Percentiles rank a stretch among this genome's conserved stretches.
These are phyloP conservation scores for Prenolepis imparis DNA, from an alignment of 2,888 invertebrate genomes.

Conservation along the genomic window DNA sequence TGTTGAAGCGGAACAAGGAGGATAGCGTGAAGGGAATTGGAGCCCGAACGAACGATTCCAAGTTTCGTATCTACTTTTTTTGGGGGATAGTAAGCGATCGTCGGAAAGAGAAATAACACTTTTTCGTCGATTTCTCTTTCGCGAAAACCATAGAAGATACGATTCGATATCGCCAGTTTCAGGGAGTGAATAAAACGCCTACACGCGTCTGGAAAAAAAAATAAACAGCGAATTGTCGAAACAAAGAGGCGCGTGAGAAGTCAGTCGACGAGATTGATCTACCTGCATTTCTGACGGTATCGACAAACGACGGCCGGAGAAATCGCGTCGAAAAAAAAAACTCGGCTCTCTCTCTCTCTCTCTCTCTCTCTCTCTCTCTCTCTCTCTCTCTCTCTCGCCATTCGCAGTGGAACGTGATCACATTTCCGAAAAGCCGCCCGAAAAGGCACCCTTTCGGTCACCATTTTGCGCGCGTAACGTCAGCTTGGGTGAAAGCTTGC, in stretches of 20 bases:
- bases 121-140: conserved; percentile 6
- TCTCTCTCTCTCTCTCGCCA: neutral
- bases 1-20: neutral
- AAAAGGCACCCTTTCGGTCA: conserved; percentile 1
- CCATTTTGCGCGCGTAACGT: neutral
- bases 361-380: no score
- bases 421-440: conserved; percentile 13
- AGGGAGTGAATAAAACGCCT: conserved; percentile 18
- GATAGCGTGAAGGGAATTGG: neutral
- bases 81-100: neutral
- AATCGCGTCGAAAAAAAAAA: conserved; percentile 22
- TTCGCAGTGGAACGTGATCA: conserved; percentile 35
- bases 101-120: neutral
- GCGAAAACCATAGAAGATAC: neutral
- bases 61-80: neutral
- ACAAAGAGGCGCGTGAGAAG: neutral
- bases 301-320: conserved; percentile 12
- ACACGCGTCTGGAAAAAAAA: neutral
- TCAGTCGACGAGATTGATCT: conserved; percentile 16
- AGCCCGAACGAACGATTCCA: neutral
- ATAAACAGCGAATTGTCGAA: neutral
- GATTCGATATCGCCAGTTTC: neutral
- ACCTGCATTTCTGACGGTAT: conserved; percentile 9
- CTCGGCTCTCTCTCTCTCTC: no score
- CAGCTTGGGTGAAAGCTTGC: neutral